Conservation (phyloP, 2,888 invertebrate genomes). For the Hypolimnas misippus region DNA sequence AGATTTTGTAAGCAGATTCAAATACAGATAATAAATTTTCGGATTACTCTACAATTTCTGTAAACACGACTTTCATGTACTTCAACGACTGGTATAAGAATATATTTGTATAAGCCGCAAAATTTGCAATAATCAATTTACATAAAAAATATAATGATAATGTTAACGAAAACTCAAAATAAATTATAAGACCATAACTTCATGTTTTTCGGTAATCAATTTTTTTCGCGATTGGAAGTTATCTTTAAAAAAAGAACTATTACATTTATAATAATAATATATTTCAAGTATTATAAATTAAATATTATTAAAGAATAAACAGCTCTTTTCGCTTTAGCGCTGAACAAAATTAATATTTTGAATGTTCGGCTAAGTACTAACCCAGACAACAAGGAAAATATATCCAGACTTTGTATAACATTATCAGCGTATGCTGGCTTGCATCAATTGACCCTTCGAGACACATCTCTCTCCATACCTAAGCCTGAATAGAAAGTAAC, state of each 20-base stretch:
- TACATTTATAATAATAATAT: too few species aligned
- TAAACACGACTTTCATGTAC: conserved; percentile 12
- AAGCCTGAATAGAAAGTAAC: background rate
- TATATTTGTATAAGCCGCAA: background rate
- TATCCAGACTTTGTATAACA: conserved; percentile 28
- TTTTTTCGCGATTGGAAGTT: too few species aligned
- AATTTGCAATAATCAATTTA: background rate
- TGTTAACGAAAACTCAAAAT: too few species aligned
- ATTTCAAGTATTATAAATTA: too few species aligned
- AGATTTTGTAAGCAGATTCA: conserved; percentile 18
- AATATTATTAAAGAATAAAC: too few species aligned
- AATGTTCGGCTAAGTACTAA: background rate
- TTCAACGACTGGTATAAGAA: background rate
- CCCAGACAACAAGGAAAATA: conserved; percentile 39
- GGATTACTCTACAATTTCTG: conserved; percentile 13
- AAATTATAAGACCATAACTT: too few species aligned
- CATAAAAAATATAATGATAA: too few species aligned
- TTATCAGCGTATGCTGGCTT: conserved; percentile 18
- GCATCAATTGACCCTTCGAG: conserved; percentile 39
- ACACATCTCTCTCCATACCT: conserved; percentile 31
- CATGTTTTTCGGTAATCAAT: too few species aligned
- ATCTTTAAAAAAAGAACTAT: too few species aligned
- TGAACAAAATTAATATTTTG: too few species aligned
- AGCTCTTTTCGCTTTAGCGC: too few species aligned
- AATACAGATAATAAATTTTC: background rate